Conservation (phyloP, 2,888 invertebrate genomes). For the Drosophila pseudotakahashii region DNA sequence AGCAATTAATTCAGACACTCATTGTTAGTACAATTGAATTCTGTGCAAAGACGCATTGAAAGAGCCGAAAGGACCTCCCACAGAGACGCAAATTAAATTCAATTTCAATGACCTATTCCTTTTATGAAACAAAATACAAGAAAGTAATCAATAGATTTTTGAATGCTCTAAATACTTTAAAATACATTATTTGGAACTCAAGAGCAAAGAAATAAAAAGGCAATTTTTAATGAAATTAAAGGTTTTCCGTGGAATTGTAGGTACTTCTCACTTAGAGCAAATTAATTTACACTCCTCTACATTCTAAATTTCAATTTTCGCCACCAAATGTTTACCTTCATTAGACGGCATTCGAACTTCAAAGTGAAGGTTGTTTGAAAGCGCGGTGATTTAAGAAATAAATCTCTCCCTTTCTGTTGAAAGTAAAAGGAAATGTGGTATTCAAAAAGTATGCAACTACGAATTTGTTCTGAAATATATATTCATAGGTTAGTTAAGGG, state of each 20-base stretch:
- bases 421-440: no score
- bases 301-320: not conserved
- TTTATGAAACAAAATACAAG: not conserved
- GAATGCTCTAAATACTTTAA: not conserved
- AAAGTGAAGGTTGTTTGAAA: conserved; percentile 59
- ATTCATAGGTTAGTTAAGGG: no score
- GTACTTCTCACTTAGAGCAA: not conserved
- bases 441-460: no score
- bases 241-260: not conserved
- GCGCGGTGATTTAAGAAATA: not conserved
- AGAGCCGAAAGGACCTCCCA: conserved; percentile 3
- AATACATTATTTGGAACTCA: no score
- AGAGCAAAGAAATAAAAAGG: no score
- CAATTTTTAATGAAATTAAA: not conserved
- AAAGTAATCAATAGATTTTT: not conserved
- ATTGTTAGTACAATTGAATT: not conserved
- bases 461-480: no score
- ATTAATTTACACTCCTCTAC: conserved; percentile 10
- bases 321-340: conserved; percentile 51
- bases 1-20: conserved; percentile 6
- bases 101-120: not conserved
- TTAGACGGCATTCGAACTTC: conserved; percentile 46
- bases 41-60: not conserved
- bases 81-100: conserved; percentile 15
- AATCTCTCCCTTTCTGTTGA: no score